Evolutionary conservation across 2,113 vertebrate species (phyloP).

Genomic region (Zosterops pallidus): DNA sequence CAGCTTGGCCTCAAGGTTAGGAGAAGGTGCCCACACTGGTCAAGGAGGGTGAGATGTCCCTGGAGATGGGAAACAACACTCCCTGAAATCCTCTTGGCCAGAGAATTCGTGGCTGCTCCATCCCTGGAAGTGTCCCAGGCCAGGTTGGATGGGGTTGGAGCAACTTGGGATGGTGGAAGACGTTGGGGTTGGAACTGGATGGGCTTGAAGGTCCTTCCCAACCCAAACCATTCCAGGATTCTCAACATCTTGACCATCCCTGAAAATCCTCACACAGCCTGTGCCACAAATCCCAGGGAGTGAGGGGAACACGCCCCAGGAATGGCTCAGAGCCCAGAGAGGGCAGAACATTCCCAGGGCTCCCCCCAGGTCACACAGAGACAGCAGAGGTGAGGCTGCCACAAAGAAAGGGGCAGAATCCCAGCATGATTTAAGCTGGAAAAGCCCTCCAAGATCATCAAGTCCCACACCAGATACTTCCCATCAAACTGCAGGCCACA

Average conservation of each 20-base stretch:
- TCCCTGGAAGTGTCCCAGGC: background rate
- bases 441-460: background rate
- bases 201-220: background rate
- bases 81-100: background rate
- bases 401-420: background rate
- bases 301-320: background rate
- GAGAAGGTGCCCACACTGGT: background rate
- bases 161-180: background rate
- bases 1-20: background rate
- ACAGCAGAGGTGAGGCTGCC: background rate
- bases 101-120: background rate
- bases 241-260: background rate
- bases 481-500: background rate
- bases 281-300: background rate
- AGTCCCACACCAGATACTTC: too few species aligned
- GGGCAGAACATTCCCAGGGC: background rate
- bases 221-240: background rate
- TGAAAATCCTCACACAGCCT: fast-evolving
- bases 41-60: background rate
- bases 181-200: background rate
- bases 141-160: fast-evolving
- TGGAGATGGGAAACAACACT: too few species aligned
- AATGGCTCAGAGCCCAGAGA: background rate
- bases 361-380: background rate
- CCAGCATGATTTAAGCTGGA: background rate